Evolutionary conservation across 2,888 invertebrate species (phyloP), one percentile per base, ranked within the genome.

Genomic region (Ceramica pisi): DNA sequence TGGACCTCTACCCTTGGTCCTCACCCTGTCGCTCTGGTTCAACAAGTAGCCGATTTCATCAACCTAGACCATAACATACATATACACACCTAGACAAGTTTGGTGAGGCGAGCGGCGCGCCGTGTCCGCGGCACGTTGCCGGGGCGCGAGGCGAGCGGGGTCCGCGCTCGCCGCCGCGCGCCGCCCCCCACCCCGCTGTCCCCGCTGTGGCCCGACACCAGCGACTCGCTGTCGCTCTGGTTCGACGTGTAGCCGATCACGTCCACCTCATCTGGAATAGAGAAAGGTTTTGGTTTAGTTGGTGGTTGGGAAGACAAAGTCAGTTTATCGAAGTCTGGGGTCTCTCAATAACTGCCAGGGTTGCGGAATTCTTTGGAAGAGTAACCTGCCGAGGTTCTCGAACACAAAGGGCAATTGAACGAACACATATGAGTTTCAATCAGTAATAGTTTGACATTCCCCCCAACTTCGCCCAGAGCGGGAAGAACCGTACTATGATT

Each of bases 161-260:
- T 87, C 78, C 85, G 97, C 90, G 97, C 97, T 97, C 90, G 97
- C 97, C 96, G 97, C 97, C 89, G 97, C 97, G 91, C 97, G 81
- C 87, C 78, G 70, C 87, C 74, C 31, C 92, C 94, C 75, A 95
- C 97, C 87, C 97, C 98, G 90, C 98, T 98, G 95, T 94, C 94
- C 48, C 91, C 94, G 92, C 97, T 97, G 94, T 97, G 97, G 71
- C 97, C 97, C 82, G 98, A 98, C 94, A 97, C 97, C 90, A 98
- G 97, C 93, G 98, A 98, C 95, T 98, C 98, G 86, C 97, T 97
- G 94, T 98, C 98, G 92, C 97, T 98, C 94, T 98, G 98, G 96
- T 97, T 98, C 92, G 98, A 98, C 92, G 98, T 98, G 96, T 98
- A 98, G 71, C 98, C 98, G 89, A 98, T 97, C 90, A 98, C 98